A percentile compares a stretch with the other conserved stretches of the same genome.
These are phyloP conservation scores for Micromussa lordhowensis DNA, from an alignment of 92 coral and sea anemone species.

Conservation along the genomic window DNA sequence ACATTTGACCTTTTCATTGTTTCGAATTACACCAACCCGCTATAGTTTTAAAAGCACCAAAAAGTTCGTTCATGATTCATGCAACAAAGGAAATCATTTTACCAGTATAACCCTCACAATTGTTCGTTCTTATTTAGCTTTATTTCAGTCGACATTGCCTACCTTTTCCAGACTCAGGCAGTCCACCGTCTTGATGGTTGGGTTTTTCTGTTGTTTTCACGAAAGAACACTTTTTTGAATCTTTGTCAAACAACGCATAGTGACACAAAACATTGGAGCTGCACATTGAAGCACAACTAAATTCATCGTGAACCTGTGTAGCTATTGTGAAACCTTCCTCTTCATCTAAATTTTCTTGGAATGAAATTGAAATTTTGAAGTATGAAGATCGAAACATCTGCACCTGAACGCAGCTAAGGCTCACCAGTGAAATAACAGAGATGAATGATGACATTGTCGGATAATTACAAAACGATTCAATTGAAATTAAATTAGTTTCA, in stretches of 20 bases:
- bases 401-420: background rate
- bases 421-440: background rate
- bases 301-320: background rate
- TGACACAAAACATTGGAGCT: background rate
- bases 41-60: too few species aligned
- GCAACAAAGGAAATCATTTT: background rate
- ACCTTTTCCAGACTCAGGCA: background rate
- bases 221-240: constrained; percentile 3
- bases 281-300: background rate
- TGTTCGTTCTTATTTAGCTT: background rate
- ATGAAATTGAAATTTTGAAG: background rate
- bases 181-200: background rate
- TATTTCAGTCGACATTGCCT: background rate
- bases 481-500: background rate
- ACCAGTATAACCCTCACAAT: background rate
- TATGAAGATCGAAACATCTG: background rate
- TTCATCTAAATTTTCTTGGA: background rate
- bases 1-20: too few species aligned
- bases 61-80: too few species aligned
- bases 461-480: background rate
- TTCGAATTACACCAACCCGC: too few species aligned
- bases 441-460: background rate
- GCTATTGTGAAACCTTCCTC: background rate
- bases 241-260: background rate
- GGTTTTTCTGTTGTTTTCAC: background rate